phyloP scores from a whole-genome alignment of 2,113 vertebrate species.

The Oxyruncus cristatus region DNA sequence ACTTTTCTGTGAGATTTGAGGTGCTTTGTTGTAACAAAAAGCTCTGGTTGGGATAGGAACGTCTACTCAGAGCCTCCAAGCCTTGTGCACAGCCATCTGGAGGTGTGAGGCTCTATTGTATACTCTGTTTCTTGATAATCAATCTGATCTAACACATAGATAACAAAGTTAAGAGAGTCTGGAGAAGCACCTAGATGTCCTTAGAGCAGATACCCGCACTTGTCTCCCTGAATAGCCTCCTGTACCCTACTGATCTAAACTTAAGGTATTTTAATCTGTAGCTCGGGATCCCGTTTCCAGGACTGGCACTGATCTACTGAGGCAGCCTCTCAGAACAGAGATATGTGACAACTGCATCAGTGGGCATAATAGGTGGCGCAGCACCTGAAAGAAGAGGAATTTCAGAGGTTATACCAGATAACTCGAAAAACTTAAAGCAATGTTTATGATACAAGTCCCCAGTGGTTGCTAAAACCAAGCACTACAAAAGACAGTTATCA shows the following conservation, averaged over 20 bases:
- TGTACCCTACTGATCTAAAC: background rate
- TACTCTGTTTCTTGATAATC: background rate
- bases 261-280: background rate
- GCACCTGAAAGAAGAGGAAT: background rate
- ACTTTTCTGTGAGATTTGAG: background rate
- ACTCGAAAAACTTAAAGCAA: background rate
- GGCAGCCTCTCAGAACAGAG: background rate
- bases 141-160: background rate
- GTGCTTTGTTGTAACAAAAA: background rate
- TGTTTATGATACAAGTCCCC: background rate
- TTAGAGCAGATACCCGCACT: background rate
- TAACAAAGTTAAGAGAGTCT: background rate
- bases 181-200: background rate
- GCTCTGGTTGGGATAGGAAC: background rate
- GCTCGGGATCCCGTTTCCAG: background rate
- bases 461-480: background rate
- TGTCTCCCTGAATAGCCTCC: background rate
- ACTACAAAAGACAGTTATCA: background rate
- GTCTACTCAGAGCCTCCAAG: background rate
- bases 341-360: fast-evolving
- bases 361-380: background rate
- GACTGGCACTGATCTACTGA: fast-evolving
- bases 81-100: background rate
- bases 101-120: background rate
- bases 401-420: background rate